These are phyloP conservation scores for Lates calcarifer DNA, from an alignment of 2,113 vertebrate species.

Conservation along the genomic window DNA sequence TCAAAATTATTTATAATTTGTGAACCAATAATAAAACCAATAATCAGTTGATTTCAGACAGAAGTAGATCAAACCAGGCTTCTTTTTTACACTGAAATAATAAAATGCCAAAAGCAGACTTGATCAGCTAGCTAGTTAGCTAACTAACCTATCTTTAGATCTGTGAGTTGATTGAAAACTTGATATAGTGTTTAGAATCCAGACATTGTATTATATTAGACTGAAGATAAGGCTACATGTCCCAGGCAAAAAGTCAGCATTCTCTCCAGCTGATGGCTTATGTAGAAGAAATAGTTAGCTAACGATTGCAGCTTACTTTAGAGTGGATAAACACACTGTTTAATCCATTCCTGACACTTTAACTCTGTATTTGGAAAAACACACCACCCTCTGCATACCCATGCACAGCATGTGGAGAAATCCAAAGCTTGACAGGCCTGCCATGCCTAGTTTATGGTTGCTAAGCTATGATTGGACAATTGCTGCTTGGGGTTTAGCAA, in stretches of 20 bases:
- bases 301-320: background rate
- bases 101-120: background rate
- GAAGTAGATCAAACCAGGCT: background rate
- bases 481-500: background rate
- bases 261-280: background rate
- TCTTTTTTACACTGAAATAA: background rate
- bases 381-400: background rate
- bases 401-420: background rate
- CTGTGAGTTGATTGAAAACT: background rate
- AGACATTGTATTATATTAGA: background rate
- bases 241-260: background rate
- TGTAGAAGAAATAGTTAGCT: background rate
- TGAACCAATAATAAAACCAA: background rate
- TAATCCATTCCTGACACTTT: background rate
- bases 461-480: background rate
- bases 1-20: too few relatives aligned
- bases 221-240: background rate
- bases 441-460: background rate
- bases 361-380: background rate
- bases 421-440: background rate
- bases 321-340: background rate
- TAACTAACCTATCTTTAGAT: background rate
- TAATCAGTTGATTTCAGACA: background rate
- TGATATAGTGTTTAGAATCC: background rate
- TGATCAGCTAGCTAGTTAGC: background rate